These are phyloP conservation scores for Rostratula benghalensis DNA, from an alignment of 2,113 vertebrate species.

Conservation along the genomic window DNA sequence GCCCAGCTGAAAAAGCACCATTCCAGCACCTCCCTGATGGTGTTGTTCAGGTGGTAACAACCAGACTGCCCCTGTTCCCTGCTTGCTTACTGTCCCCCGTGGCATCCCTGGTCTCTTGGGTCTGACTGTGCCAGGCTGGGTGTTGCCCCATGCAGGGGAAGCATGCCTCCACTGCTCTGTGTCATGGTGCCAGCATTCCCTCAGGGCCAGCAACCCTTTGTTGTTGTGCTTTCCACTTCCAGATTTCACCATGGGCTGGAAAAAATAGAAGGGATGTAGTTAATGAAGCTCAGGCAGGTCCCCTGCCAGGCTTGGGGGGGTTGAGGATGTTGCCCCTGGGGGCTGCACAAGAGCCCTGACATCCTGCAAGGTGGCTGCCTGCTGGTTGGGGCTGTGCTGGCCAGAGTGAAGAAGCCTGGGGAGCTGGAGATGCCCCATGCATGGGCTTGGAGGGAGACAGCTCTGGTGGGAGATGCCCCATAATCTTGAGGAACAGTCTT, in stretches of 20 bases:
- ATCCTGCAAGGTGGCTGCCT: neutral
- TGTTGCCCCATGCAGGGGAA: rapidly evolving
- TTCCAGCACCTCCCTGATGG: neutral
- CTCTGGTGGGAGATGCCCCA: neutral
- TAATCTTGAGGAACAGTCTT: neutral
- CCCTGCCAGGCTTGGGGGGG: neutral
- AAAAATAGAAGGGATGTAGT: neutral
- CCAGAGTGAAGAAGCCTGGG: rapidly evolving
- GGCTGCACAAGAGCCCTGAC: rapidly evolving
- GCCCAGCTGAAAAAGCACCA: neutral
- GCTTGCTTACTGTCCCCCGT: neutral
- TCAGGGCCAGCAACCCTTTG: rapidly evolving
- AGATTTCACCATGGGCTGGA: neutral
- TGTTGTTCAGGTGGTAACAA: neutral
- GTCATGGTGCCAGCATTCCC: rapidly evolving
- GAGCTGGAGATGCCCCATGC: neutral
- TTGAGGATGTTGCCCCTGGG: neutral
- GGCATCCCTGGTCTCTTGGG: rapidly evolving
- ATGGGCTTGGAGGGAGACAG: neutral
- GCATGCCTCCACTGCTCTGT: rapidly evolving
- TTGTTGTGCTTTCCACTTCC: neutral
- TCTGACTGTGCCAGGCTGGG: rapidly evolving
- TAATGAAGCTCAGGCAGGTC: neutral
- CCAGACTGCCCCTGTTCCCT: neutral
- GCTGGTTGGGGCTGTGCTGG: rapidly evolving